Conservation (phyloP, 2,113 vertebrate genomes). For the Lepus americanus region DNA sequence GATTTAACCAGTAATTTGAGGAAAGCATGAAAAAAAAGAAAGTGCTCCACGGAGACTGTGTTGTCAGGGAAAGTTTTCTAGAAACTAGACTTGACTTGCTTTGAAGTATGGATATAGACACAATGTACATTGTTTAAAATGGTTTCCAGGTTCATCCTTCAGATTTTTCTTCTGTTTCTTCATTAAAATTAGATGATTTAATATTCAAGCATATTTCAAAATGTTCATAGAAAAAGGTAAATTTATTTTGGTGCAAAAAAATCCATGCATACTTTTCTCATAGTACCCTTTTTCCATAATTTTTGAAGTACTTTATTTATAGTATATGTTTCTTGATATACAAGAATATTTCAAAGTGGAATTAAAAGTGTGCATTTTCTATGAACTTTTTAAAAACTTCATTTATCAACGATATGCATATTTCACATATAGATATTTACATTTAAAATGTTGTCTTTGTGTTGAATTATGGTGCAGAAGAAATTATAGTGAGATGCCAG, state of each 20-base stretch:
- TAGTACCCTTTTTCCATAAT: no score
- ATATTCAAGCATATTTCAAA: not conserved
- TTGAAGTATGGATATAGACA: constrained; percentile 18
- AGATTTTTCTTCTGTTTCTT: constrained; percentile 46
- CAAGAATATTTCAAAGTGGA: not conserved
- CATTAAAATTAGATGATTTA: constrained; percentile 46
- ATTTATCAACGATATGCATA: not conserved
- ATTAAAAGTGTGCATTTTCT: no score
- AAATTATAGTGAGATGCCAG: not conserved
- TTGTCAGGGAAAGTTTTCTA: constrained; percentile 19
- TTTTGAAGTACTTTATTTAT: not conserved
- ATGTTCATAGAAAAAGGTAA: no score
- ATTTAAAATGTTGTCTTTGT: constrained; percentile 38
- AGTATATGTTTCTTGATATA: constrained; percentile 8
- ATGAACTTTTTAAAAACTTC: no score
- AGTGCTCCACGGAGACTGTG: not conserved
- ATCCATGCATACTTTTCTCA: no score
- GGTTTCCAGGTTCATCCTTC: constrained; percentile 47
- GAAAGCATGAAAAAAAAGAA: constrained; percentile 1
- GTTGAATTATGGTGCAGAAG: constrained; percentile 33
- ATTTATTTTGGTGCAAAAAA: no score
- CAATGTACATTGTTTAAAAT: constrained; percentile 25
- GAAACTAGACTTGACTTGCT: constrained; percentile 39
- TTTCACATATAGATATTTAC: not conserved
- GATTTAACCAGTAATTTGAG: constrained; percentile 53